Evolutionary conservation across 1,140 invertebrate genomes (phyloP).

Genomic region (Saccostrea cuccullata): DNA sequence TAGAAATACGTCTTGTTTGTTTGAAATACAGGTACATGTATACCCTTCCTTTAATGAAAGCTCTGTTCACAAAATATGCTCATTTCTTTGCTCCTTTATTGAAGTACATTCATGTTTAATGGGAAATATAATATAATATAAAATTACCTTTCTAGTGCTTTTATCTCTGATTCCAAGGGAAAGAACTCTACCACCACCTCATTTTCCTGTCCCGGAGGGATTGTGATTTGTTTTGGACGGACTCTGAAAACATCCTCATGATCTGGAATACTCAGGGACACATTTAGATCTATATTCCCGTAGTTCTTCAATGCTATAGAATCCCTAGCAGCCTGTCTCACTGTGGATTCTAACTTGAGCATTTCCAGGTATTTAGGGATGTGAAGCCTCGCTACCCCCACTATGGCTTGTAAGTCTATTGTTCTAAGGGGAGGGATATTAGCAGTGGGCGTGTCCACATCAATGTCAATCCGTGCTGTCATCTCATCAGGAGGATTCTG

Average conservation of each 20-base stretch:
- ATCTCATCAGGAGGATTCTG: slow-evolving; percentile 59
- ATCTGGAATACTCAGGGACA: slow-evolving; percentile 51
- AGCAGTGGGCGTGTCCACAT: slow-evolving; percentile 61
- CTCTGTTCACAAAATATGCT: no score
- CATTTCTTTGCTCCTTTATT: no score
- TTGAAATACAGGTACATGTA: no score
- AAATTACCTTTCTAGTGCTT: slow-evolving; percentile 54
- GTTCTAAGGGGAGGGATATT: slow-evolving; percentile 53
- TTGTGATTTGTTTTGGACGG: slow-evolving; percentile 46
- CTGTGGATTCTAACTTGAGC: slow-evolving; percentile 44
- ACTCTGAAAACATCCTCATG: slow-evolving; percentile 57
- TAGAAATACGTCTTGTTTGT: no score
- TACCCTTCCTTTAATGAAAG: no score
- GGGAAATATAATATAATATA: background rate
- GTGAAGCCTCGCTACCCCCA: slow-evolving; percentile 60
- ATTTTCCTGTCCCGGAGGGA: slow-evolving; percentile 50
- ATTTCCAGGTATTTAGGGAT: slow-evolving; percentile 47
- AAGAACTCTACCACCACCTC: slow-evolving; percentile 53
- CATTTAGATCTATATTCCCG: slow-evolving; percentile 63
- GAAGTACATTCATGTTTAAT: background rate
- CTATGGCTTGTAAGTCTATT: slow-evolving; percentile 53
- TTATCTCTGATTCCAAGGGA: slow-evolving; percentile 40
- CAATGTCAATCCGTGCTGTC: slow-evolving; percentile 58
- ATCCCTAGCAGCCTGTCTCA: slow-evolving; percentile 46
- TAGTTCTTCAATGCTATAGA: slow-evolving; percentile 59